phyloP scores from a whole-genome alignment of 2,113 vertebrate genomes.

The Ptychochromis oligacanthus region DNA sequence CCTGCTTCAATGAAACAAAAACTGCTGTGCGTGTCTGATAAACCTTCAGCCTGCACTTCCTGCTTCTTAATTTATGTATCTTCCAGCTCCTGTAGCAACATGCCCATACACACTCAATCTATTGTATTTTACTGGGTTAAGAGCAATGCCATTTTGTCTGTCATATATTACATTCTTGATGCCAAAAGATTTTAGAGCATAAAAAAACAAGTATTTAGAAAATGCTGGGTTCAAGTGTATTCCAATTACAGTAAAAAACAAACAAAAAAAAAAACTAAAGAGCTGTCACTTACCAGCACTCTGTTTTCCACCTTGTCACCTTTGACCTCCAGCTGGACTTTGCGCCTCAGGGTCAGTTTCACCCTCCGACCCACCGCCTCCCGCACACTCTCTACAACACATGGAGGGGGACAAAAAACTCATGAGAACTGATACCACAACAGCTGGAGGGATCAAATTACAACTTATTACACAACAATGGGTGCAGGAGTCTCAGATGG shows the following conservation, averaged over 20 bases:
- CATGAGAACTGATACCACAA: background rate
- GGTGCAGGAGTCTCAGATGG: background rate
- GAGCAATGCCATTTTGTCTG: background rate
- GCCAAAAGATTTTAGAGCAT: accelerated
- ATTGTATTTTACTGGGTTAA: background rate
- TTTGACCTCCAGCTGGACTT: slow-evolving; percentile 91
- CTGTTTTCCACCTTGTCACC: slow-evolving; percentile 91
- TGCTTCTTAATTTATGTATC: background rate
- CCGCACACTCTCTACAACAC: slow-evolving; percentile 81
- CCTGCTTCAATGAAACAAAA: background rate
- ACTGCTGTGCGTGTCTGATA: background rate
- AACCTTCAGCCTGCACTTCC: background rate
- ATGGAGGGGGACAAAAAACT: background rate
- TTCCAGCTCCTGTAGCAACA: background rate
- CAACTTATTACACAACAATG: background rate
- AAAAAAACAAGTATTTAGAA: background rate
- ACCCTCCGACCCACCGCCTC: slow-evolving; percentile 90
- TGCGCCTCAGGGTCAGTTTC: slow-evolving; percentile 88
- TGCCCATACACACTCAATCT: too few relatives aligned
- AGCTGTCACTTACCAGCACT: slow-evolving; percentile 86
- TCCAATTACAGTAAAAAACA: background rate
- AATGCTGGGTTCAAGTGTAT: background rate
- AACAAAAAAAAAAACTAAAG: background rate
- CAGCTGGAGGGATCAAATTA: background rate
- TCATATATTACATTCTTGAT: background rate